phyloP scores from a whole-genome alignment of 2,888 invertebrate genomes.

The Eugnorisma glareosa region DNA sequence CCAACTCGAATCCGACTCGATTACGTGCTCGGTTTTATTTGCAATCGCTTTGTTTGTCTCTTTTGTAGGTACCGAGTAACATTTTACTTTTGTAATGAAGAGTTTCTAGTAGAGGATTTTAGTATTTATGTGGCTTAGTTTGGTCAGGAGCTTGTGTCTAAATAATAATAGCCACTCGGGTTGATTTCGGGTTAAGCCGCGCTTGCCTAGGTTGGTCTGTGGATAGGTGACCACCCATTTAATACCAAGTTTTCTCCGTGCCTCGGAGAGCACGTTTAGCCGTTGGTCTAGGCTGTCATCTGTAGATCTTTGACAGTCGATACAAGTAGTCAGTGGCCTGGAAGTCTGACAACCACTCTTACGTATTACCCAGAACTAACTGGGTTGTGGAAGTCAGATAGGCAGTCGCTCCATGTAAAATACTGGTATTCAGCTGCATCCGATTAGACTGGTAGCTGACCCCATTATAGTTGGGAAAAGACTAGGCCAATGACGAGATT shows the following conservation, averaged over 20 bases:
- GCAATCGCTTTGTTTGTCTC: slow-evolving; percentile 32
- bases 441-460: no score
- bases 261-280: neutral
- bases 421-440: no score
- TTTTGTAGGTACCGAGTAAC: slow-evolving; percentile 11
- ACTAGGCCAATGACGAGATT: no score
- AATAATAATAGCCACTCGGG: neutral
- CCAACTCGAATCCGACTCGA: slow-evolving; percentile 39
- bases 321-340: neutral
- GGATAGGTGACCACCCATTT: neutral
- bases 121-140: neutral
- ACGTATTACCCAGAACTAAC: neutral
- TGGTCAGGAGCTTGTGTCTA: neutral
- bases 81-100: slow-evolving; percentile 7
- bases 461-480: no score
- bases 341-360: neutral
- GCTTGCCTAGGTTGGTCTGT: neutral
- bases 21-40: slow-evolving; percentile 50
- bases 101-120: neutral
- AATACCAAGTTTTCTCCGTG: neutral
- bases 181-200: neutral
- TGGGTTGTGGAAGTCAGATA: neutral
- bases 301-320: neutral
- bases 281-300: neutral
- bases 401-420: no score